Evolutionary conservation across 2,888 invertebrate genomes (phyloP), one percentile per base, ranked within the genome.

Genomic region (Parnassius glacialis): DNA sequence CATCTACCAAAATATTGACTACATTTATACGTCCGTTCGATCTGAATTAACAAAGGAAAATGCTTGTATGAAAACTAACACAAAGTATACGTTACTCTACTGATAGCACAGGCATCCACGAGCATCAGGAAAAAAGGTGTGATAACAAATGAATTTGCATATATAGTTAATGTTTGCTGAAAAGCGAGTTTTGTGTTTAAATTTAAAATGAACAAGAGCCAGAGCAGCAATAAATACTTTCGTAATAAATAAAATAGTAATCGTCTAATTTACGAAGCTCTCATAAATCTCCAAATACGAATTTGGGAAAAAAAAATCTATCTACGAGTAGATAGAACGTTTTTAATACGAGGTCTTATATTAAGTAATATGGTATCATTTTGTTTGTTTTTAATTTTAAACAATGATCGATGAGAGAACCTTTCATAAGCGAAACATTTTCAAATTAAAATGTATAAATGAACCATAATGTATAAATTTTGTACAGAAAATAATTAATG

Each of bases 11-110:
- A 67, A 74, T 47, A 62, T 52, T 57, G 50, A 61, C 62, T 47
- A 61, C 66, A 72, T 67, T 66, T 74, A 81, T 75, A 74, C 90
- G 90, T 87, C 76, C 85, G 87, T 74, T 69, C 85, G 70, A 76
- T 69, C 67, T 76, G 84, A 84, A 83, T 79, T 81, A 75, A 79
- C 82, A 78, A 71, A 82, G 87, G 89, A 87, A 88, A 90, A 90
- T 90, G 86, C 71, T 79, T 70, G 76, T 69, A 74, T 76, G 81
- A 80, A 83, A 83, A 83, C 75, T 77, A 70, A 72, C 67, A 70
- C 60, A 62, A 67, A 67, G 61, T 68, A 73, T 74, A 74, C 68
- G 74, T 74, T 74, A 52, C 73, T 64, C 76, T 68, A 71, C 80
- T 77, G 84, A 84, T 85, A 85, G 78, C 75, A 74, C 66, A 70